Percentiles rank a stretch among this genome's conserved stretches.
These are phyloP conservation scores for Tinea semifulvella DNA, from an alignment of 2,888 invertebrate species.

Conservation along the genomic window DNA sequence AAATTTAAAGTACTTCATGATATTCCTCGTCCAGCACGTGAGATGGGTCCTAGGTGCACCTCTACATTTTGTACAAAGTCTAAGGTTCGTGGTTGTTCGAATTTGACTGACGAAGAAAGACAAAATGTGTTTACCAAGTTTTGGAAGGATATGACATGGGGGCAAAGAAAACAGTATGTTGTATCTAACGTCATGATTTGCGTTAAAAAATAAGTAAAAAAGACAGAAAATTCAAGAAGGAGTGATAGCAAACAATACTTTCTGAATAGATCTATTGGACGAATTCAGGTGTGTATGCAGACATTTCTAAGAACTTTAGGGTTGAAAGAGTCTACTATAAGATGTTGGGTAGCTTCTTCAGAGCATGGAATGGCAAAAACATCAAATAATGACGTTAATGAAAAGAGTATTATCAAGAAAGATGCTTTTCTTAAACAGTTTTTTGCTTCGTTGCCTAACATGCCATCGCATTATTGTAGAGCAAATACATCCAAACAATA, in stretches of 20 bases:
- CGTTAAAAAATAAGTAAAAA: slow-evolving; percentile 15
- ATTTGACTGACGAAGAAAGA: slow-evolving; percentile 16
- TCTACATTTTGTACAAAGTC: slow-evolving; percentile 17
- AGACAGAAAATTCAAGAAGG: slow-evolving; percentile 12
- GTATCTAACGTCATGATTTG: slow-evolving; percentile 14
- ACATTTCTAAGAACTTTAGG: slow-evolving; percentile 15
- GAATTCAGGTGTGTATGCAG: slow-evolving; percentile 17
- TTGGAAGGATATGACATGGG: slow-evolving; percentile 17
- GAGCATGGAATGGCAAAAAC: slow-evolving; percentile 16
- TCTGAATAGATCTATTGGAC: slow-evolving; percentile 15
- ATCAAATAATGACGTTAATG: slow-evolving; percentile 15
- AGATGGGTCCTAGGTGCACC: slow-evolving; percentile 18
- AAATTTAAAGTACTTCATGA: slow-evolving; percentile 20
- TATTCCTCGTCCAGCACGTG: slow-evolving; percentile 19
- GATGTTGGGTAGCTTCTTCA: slow-evolving; percentile 15
- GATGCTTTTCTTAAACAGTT: slow-evolving; percentile 17
- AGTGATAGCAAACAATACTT: slow-evolving; percentile 16
- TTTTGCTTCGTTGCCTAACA: slow-evolving; percentile 21
- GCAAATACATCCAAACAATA: slow-evolving; percentile 20
- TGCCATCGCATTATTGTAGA: slow-evolving; percentile 24
- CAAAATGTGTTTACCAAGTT: slow-evolving; percentile 16
- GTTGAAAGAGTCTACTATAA: slow-evolving; percentile 16
- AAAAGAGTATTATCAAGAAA: slow-evolving; percentile 14
- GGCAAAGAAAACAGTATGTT: slow-evolving; percentile 17
- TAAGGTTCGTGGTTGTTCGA: slow-evolving; percentile 16